Conservation (phyloP, 2,797 vertebrate species). For the Eidolon dupreanum region DNA sequence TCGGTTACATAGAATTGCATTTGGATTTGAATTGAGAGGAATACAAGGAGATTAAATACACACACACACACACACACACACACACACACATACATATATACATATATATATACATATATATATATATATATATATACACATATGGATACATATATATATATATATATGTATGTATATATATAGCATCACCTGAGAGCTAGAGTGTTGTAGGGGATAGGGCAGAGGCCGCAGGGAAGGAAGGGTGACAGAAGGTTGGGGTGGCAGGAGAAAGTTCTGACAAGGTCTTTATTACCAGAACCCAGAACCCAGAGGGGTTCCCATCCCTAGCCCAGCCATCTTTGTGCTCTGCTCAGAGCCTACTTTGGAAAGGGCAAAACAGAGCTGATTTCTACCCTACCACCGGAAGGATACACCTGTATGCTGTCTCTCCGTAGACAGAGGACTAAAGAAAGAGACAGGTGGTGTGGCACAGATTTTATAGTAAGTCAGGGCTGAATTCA, state of each 20-base stretch:
- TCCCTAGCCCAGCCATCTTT: background rate
- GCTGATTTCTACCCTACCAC: background rate
- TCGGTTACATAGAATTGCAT: background rate
- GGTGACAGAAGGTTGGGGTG: no score
- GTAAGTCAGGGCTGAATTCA: background rate
- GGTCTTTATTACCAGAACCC: background rate
- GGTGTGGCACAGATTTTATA: background rate
- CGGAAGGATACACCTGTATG: background rate
- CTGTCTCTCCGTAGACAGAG: background rate
- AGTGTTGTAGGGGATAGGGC: accelerated
- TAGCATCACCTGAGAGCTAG: background rate
- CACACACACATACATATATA: no score
- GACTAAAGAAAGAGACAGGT: background rate
- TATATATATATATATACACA: no score
- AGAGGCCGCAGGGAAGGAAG: background rate
- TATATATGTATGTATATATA: no score
- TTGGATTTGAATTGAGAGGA: background rate
- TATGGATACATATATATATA: no score
- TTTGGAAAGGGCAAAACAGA: background rate
- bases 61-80: no score
- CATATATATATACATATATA: no score
- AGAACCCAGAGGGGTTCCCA: background rate
- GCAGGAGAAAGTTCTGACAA: no score
- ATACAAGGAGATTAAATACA: background rate
- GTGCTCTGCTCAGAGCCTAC: background rate